Evolutionary conservation across 2,113 vertebrate species (phyloP).

Genomic region (Potamarius usumacintae): DNA sequence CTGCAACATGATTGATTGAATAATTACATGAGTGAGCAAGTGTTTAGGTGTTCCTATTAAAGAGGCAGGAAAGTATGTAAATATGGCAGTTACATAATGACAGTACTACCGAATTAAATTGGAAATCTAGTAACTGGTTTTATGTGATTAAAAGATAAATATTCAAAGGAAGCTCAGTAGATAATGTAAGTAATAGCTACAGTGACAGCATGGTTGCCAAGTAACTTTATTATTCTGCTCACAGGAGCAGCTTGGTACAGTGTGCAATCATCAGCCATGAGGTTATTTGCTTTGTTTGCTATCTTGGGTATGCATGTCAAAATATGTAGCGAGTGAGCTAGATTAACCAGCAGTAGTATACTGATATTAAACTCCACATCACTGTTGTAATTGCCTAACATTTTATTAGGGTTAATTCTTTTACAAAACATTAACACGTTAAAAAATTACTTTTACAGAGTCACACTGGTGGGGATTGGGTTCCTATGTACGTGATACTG

Average conservation of each 20-base stretch:
- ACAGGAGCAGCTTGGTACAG: constrained; percentile 3
- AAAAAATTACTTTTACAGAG: not conserved
- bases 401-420: not conserved
- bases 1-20: not conserved
- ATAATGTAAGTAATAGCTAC: constrained; percentile 3
- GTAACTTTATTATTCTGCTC: constrained; percentile 5
- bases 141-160: constrained; percentile 15
- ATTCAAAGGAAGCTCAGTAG: not conserved
- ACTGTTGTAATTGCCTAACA: not conserved
- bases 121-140: constrained; percentile 13
- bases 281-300: constrained; percentile 28
- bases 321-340: constrained; percentile 8
- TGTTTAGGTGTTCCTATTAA: not conserved
- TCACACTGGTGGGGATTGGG: not conserved
- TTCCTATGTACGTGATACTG: not conserved
- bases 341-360: not conserved
- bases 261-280: constrained; percentile 21
- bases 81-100: not conserved
- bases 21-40: not conserved
- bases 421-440: not conserved
- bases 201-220: not conserved
- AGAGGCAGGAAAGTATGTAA: not conserved
- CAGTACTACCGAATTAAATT: constrained; percentile 35
- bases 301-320: constrained; percentile 12
- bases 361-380: constrained; percentile 1